These are phyloP conservation scores for Pseudococcus viburni DNA, from an alignment of 2,888 invertebrate species.

Conservation along the genomic window DNA sequence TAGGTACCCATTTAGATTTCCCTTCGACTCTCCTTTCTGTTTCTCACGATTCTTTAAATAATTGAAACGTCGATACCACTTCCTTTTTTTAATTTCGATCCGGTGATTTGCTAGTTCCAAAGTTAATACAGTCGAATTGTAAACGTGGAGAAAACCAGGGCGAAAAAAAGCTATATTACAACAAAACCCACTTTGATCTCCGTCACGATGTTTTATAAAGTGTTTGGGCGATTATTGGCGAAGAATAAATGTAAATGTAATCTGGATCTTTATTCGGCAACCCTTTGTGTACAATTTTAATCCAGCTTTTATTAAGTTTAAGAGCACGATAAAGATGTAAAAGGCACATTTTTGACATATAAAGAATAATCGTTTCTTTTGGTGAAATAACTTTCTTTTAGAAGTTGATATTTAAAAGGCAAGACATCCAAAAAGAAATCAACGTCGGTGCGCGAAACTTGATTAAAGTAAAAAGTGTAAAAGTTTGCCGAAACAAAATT, in stretches of 20 bases:
- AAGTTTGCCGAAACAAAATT: constrained; percentile 8
- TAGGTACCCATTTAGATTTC: no score
- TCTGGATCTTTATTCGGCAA: neutral
- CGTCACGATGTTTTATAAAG: neutral
- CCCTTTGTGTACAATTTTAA: constrained; percentile 5
- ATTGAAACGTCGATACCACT: neutral
- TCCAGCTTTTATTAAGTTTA: neutral
- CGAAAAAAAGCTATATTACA: neutral
- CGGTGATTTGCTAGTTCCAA: neutral
- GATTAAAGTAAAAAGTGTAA: constrained; percentile 4
- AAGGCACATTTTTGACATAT: constrained; percentile 7
- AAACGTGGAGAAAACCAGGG: neutral
- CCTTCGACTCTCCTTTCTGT: no score
- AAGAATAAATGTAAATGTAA: constrained; percentile 25
- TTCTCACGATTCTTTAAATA: no score
- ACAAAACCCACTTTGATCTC: neutral
- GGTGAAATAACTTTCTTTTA: neutral
- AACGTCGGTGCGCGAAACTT: neutral
- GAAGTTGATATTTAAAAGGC: constrained; percentile 16
- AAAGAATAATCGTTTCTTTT: constrained; percentile 20
- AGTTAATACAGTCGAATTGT: neutral
- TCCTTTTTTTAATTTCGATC: neutral
- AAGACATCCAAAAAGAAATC: neutral
- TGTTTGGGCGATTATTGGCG: neutral
- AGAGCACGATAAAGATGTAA: neutral